Evolutionary conservation across 2,888 invertebrate species (phyloP), one percentile per base, ranked within the genome.

Genomic region (Vesta saturnalis): DNA sequence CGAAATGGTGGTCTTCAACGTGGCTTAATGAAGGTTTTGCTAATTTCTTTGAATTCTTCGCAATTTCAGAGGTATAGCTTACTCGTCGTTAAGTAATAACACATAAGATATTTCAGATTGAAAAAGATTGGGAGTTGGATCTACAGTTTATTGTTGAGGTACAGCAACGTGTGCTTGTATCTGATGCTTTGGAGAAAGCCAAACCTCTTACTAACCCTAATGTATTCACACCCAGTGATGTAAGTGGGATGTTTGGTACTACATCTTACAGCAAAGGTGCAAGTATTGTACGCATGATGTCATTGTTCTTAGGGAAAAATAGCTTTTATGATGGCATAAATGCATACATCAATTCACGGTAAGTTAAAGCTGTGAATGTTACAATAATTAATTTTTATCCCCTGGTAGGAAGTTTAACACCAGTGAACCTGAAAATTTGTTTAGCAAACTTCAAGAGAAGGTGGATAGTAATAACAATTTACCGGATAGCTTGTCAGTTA

Each of bases 1-100:
- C 90, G 63, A 87, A 89, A 35, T 92, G 92, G 92, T 93, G 93
- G 93, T 87, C 89, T 66, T 89, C 88, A 74, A 85, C 91, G 1
- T 93, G 92, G 91, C 83, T 93, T 0, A 93, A 91, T 77, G 92
- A 92, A 79, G 93, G 90, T 0, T 92, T 93, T 71, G 92, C 92
- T 0, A 86, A 88, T 77, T 92, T 89, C 80, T 92, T 92, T 77
- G 90, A 94, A 80, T 93, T 92, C 78, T 87, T 87, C 75, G 86
- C 87, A 0, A 88, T 89, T 47, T 83, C 88, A 47, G 81, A 85
- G 83, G 89, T 89, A 83, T 19, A 57, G 55, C 15, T 61, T 21
- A 19, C 5, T 2, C n/a, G n/a, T n/a, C n/a, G n/a, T n/a, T n/a
- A n/a, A n/a, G n/a, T n/a, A n/a, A n/a, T n/a, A n/a, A n/a, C n/a